These are phyloP conservation scores for Helicolenus hilgendorfi DNA, from an alignment of 2,797 vertebrate genomes.

Conservation along the genomic window DNA sequence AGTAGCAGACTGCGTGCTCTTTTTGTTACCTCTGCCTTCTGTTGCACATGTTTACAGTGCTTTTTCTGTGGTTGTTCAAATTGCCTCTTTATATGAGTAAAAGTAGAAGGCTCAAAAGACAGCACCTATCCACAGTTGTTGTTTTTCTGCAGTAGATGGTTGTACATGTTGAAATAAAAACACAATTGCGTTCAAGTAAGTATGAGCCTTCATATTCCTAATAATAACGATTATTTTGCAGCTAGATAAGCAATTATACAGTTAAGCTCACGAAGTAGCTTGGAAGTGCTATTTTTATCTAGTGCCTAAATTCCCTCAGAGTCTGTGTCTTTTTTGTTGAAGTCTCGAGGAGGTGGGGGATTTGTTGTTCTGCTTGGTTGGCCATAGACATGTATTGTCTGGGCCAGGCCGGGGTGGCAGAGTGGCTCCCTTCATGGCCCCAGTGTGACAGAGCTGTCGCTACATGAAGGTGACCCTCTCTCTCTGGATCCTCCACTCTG, in stretches of 20 bases:
- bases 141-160: neutral
- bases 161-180: neutral
- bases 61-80: neutral
- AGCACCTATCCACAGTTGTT: neutral
- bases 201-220: neutral
- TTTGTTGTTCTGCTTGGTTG: conserved; percentile 82
- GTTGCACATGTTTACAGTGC: conserved; percentile 10
- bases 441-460: conserved; percentile 79
- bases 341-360: conserved; percentile 46
- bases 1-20: conserved; percentile 2
- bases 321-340: conserved; percentile 35
- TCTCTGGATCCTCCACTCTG: conserved; percentile 63
- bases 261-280: neutral
- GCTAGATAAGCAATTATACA: neutral
- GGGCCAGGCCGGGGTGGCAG: conserved; percentile 63
- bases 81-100: neutral
- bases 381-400: conserved; percentile 75
- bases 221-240: neutral
- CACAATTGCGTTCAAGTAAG: neutral
- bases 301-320: neutral
- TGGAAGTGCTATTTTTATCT: conserved; percentile 15
- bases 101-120: neutral
- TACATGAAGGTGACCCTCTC: conserved; percentile 89
- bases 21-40: neutral
- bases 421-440: conserved; percentile 71